phyloP scores from a whole-genome alignment of 2,797 vertebrate genomes.

The Trachops cirrhosus region DNA sequence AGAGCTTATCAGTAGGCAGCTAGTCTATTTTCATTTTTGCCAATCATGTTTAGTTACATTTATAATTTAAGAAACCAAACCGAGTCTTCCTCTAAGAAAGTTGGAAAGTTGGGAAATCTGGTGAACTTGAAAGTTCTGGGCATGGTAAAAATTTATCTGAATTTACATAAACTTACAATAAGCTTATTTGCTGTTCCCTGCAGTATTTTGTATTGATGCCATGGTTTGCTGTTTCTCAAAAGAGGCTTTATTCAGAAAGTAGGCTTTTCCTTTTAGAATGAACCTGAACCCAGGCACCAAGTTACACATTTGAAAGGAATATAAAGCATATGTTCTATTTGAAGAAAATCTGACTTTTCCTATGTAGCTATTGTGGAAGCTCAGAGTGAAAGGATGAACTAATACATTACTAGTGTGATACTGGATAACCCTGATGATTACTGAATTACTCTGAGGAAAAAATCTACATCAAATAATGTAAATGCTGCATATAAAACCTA shows the following conservation, averaged over 20 bases:
- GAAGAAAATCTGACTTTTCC: background rate
- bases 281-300: background rate
- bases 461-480: conserved; percentile 19
- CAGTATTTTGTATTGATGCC: background rate
- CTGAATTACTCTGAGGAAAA: conserved; percentile 16
- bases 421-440: background rate
- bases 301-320: conserved; percentile 26
- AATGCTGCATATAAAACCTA: background rate
- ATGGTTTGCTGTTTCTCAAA: background rate
- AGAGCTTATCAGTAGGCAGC: conserved; percentile 4
- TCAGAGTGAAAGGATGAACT: conserved; percentile 21
- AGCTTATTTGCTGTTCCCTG: background rate
- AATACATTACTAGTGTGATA: background rate
- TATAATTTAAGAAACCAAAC: conserved; percentile 3
- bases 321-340: background rate
- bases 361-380: background rate
- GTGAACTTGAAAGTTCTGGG: background rate
- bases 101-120: conserved; percentile 7
- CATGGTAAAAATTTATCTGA: background rate
- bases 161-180: background rate
- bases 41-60: conserved; percentile 28
- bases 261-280: conserved; percentile 2
- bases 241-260: background rate
- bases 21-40: conserved; percentile 29
- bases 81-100: background rate